phyloP scores from a whole-genome alignment of 2,113 vertebrate species.

The Sander lucioperca region DNA sequence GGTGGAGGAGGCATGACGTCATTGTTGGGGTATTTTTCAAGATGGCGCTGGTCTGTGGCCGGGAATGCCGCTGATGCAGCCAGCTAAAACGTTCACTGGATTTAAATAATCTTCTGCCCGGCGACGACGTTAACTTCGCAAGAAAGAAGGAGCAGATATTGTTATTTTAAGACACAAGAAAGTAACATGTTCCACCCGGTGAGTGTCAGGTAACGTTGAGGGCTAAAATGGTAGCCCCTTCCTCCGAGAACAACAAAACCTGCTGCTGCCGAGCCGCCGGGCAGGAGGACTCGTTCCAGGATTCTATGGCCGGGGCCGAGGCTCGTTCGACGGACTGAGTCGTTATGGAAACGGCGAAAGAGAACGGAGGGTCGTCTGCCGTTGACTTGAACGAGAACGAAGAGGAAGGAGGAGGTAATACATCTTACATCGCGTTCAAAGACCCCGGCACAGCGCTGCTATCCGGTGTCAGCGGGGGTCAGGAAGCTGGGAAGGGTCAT shows the following conservation, averaged over 20 bases:
- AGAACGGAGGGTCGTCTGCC: conserved; percentile 53
- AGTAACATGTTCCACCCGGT: not conserved
- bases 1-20: conserved; percentile 72
- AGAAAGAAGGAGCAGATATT: not conserved
- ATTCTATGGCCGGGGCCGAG: conserved; percentile 46
- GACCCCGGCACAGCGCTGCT: conserved; percentile 38
- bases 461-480: conserved; percentile 60
- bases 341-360: conserved; percentile 74
- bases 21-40: conserved; percentile 79
- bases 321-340: conserved; percentile 61
- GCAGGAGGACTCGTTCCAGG: conserved; percentile 57
- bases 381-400: conserved; percentile 80
- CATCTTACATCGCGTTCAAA: conserved; percentile 30
- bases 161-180: not conserved
- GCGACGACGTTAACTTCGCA: not conserved
- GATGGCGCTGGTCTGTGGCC: conserved; percentile 77
- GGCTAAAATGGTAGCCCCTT: conserved; percentile 78
- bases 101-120: conserved; percentile 42
- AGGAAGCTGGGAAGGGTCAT: conserved; percentile 46
- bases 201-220: conserved; percentile 24
- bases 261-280: conserved; percentile 54
- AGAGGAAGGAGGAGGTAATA: conserved; percentile 23
- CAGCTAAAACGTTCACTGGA: conserved; percentile 36
- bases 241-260: conserved; percentile 70
- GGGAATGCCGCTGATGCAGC: conserved; percentile 55